phyloP scores from a whole-genome alignment of 2,797 vertebrate genomes.

The Myiotriccus ornatus region DNA sequence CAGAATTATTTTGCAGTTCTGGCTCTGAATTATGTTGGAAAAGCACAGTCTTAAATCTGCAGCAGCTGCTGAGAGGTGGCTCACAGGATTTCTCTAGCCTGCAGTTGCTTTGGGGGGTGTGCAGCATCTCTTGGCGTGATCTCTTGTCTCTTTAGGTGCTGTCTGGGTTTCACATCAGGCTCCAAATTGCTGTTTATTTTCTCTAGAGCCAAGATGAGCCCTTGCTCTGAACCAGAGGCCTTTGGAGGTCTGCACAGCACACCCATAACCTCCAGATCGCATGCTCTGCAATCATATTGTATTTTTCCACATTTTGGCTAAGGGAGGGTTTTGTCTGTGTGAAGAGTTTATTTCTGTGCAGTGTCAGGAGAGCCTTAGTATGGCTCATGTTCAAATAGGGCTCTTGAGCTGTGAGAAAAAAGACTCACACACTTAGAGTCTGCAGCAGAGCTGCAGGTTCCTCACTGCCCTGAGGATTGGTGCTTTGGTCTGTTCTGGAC shows the following conservation, averaged over 20 bases:
- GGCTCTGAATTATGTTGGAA: background rate
- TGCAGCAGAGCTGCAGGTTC: background rate
- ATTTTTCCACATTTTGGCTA: background rate
- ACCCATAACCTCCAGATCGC: background rate
- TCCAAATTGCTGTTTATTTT: background rate
- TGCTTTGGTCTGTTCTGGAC: background rate
- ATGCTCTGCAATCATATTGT: background rate
- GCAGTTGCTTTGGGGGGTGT: background rate
- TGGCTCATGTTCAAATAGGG: background rate
- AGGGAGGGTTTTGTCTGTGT: background rate
- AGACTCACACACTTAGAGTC: background rate
- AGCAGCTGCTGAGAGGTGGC: constrained; percentile 5
- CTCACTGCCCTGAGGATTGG: background rate
- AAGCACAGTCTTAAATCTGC: background rate
- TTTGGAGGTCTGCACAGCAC: background rate
- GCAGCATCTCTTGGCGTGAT: background rate
- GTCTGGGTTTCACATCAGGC: background rate
- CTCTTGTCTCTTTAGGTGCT: background rate
- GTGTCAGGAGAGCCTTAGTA: background rate
- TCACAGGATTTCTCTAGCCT: background rate
- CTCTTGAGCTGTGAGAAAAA: background rate
- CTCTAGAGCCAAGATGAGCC: background rate
- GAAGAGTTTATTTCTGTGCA: background rate
- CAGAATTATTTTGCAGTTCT: background rate
- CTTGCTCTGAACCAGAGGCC: background rate